Evolutionary conservation across 1,140 invertebrate species (phyloP), one percentile per base, ranked within the genome.

Genomic region (Yoshiicerus persimilis): DNA sequence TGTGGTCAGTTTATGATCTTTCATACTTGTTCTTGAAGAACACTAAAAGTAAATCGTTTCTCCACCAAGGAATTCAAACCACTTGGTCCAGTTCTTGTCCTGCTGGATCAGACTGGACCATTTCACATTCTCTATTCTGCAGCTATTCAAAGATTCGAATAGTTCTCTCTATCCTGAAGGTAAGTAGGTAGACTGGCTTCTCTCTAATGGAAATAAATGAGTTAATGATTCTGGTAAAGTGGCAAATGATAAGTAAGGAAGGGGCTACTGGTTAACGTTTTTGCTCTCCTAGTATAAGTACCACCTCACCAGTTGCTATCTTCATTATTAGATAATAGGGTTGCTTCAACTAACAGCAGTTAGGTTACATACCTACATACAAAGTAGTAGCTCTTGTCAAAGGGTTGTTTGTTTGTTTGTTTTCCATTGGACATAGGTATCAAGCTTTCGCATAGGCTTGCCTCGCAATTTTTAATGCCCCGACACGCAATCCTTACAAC

Each of bases 371-470:
- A 23, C 34, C 32, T 80, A 34, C 20, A 13, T 80, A 38, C 75
- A 80, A 80, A 32, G 30, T 36, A 77, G 75, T 38, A 80, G 30
- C 32, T 36, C 75, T 80, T 80, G 75, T 80, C 75, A 80, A 80
- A 80, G 34, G 34, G 34, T 80, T 80, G 75, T 80, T 80, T 80
- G 75, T 80, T 80, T 80, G 75, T 38, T 80, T 80, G 30, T 66
- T 66, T 66, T 23, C 32, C 23, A 23, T 80, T 80, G 75, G 27
- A 34, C 32, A 80, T 70, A 27, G 25, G 30, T 20, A 80, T 36
- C 75, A 80, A 80, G 30, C 13, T 80, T 80, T 80, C 32, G 75
- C 75, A 36, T 80, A 36, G 34, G 34, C 34, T 80, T n/a, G n/a
- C 34, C 5, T 6, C 27, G 25, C 23, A 25, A 27, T 70, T 70